Conservation (phyloP, 2,113 vertebrate genomes). For the Aspiorhynchus laticeps region DNA sequence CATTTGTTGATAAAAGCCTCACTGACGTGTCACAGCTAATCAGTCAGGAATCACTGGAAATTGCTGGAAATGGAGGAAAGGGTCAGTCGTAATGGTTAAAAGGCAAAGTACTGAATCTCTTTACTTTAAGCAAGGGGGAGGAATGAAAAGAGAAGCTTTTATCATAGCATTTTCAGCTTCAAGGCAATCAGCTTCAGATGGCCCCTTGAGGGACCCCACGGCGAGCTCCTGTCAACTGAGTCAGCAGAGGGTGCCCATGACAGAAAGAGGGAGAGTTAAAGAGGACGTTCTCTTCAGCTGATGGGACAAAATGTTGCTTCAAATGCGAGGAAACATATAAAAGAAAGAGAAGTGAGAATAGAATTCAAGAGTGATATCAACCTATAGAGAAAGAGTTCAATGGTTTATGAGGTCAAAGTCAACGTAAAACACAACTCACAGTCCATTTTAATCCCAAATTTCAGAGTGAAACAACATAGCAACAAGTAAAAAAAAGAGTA, state of each 20-base stretch:
- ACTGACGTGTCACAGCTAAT: slow-evolving; percentile 53
- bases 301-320: slow-evolving; percentile 29
- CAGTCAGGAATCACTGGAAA: slow-evolving; percentile 44
- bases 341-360: slow-evolving; percentile 2
- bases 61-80: slow-evolving; percentile 26
- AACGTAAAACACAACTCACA: background rate
- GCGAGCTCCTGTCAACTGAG: slow-evolving; percentile 42
- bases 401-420: background rate
- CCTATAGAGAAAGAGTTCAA: background rate
- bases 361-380: background rate
- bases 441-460: background rate
- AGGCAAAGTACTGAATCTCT: slow-evolving; percentile 17
- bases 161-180: slow-evolving; percentile 49
- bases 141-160: slow-evolving; percentile 37
- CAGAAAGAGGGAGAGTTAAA: slow-evolving; percentile 6
- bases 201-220: slow-evolving; percentile 20
- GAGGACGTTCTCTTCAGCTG: slow-evolving; percentile 5
- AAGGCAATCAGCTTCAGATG: slow-evolving; percentile 46
- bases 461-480: background rate
- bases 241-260: slow-evolving; percentile 41
- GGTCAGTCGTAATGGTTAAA: slow-evolving; percentile 25
- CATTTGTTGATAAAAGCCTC: background rate
- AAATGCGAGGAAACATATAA: background rate
- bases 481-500: background rate
- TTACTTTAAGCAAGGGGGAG: background rate